Conservation (phyloP, 64 coral and sea anemone species). For the Pocillopora verrucosa region DNA sequence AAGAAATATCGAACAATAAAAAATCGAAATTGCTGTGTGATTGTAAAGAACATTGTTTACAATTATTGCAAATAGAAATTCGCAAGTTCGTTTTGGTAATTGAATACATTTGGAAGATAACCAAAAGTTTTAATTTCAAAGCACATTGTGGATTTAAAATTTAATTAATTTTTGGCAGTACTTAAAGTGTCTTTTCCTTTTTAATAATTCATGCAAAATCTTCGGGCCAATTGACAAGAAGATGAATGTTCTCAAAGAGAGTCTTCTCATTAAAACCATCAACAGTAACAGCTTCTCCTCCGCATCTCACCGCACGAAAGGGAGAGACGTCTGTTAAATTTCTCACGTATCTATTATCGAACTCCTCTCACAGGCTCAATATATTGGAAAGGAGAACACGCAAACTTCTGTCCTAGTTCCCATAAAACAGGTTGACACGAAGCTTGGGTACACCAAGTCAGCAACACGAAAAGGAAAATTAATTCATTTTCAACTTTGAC, state of each 20-base stretch:
- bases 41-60: neutral
- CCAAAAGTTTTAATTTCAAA: slow-evolving; percentile 11
- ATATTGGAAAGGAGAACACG: no score
- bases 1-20: neutral
- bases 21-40: neutral
- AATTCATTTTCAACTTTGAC: neutral
- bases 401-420: no score
- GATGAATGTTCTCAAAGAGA: neutral
- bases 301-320: neutral
- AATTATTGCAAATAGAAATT: neutral
- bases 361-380: no score
- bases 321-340: no score
- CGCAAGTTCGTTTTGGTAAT: neutral
- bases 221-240: neutral
- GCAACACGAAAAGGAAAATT: neutral
- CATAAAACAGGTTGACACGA: no score
- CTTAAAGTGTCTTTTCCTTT: neutral
- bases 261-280: neutral
- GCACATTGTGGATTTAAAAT: neutral
- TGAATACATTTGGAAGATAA: slow-evolving; percentile 14
- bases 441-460: neutral
- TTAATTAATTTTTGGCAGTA: neutral
- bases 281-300: neutral
- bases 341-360: no score
- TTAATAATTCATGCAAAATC: neutral